Evolutionary conservation across 2,113 vertebrate genomes (phyloP), one percentile per base, ranked within the genome.

Genomic region (Asarcornis scutulata): DNA sequence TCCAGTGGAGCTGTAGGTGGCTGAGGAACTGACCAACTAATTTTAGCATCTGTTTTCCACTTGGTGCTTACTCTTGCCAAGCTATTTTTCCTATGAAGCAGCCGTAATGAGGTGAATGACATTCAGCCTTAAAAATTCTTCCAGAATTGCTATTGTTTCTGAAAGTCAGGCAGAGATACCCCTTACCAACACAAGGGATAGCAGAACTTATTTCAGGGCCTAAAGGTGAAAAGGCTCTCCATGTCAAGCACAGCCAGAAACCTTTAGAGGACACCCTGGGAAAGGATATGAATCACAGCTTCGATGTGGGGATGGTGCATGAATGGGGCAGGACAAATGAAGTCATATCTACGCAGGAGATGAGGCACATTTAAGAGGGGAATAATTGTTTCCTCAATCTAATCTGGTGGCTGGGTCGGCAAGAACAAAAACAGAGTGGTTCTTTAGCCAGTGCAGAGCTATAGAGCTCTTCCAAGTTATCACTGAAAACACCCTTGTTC

Each of bases 231-330:
- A 20, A 62, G 50, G 55, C 29, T 83, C 93, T 50, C 13, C 63
- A 55, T 76, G 64, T 82, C 42, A 67, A 72, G 50, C 40, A 40
- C n/a, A 36, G 66, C 44, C 86, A 91, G 77, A 36, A 92, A 92
- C 91, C 89, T 95, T 94, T 91, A 64, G 86, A 91, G 46, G 46
- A 88, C 32, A 48, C 38, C 17, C 42, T 94, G 80, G 87, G 77
- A 95, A 91, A 91, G 60, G 84, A 87, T 92, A 55, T 92, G 82
- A 96, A 94, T 97, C 92, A 95, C 50, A 74, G 46, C 42, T 91
- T 89, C 78, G 67, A 86, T 80, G 90, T 80, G 80, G 76, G 46
- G 29, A 31, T 69, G 40, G 40, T 48, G 44, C 2, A 3, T 72
- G 71, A 88, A 31, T 29, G 23, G 18, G 44, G 59, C 1, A 10